Conservation (phyloP, 2,888 invertebrate species). For the Drosophila formosana region DNA sequence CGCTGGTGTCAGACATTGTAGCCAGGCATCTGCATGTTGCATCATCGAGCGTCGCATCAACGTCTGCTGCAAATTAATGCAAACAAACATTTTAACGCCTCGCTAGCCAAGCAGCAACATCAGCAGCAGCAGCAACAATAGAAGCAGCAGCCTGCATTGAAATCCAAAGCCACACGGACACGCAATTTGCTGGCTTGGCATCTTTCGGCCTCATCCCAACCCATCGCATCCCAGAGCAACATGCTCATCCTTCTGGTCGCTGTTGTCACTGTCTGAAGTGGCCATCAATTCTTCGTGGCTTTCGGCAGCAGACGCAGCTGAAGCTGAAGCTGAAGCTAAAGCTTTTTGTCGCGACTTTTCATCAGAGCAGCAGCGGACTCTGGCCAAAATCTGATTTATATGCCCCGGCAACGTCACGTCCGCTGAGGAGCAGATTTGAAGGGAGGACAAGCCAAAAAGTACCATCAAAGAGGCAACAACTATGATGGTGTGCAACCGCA, state of each 20-base stretch:
- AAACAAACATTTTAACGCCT: conserved; percentile 80
- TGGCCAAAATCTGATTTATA: conserved; percentile 77
- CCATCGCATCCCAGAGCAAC: conserved; percentile 1
- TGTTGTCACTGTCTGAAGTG: conserved; percentile 76
- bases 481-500: conserved; percentile 25
- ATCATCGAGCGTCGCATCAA: conserved; percentile 44
- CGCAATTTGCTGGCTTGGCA: conserved; percentile 65
- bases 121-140: conserved; percentile 14
- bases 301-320: conserved; percentile 62
- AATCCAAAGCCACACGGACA: conserved; percentile 49
- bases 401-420: conserved; percentile 68
- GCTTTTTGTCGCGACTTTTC: conserved; percentile 43
- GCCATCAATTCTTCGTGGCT: conserved; percentile 77
- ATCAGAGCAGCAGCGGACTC: conserved; percentile 20
- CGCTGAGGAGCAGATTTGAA: background rate
- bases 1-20: conserved; percentile 36
- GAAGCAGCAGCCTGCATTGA: conserved; percentile 28
- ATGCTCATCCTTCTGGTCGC: conserved; percentile 17
- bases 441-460: conserved; percentile 18
- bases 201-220: conserved; percentile 17
- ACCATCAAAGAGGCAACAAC: conserved; percentile 14
- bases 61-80: conserved; percentile 79
- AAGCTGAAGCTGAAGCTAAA: conserved; percentile 18
- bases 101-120: conserved; percentile 56
- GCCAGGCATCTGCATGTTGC: conserved; percentile 35